Evolutionary conservation across 2,888 invertebrate genomes (phyloP).

Genomic region (Eupeodes latifasciatus): DNA sequence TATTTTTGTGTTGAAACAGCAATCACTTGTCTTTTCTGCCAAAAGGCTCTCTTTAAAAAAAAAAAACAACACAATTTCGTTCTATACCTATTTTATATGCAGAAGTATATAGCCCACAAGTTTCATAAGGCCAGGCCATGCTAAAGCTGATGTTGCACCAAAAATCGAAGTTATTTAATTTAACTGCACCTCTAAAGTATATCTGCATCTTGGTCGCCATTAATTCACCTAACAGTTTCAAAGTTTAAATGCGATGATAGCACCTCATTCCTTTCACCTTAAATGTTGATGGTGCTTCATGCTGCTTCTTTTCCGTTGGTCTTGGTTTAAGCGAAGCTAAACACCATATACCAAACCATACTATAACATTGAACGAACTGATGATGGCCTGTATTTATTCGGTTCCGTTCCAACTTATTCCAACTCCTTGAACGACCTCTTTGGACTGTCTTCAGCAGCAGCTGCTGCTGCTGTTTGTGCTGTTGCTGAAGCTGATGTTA

Average conservation of each 20-base stretch:
- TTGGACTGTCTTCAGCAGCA: conserved; percentile 64
- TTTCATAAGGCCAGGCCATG: not conserved
- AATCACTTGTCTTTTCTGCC: conserved; percentile 44
- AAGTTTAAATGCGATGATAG: conserved; percentile 75
- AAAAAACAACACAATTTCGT: not conserved
- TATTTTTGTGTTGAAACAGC: conserved; percentile 18
- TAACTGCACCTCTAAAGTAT: conserved; percentile 74
- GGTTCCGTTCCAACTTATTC: conserved; percentile 9
- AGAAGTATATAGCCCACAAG: not conserved
- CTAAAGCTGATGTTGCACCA: not conserved
- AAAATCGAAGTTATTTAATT: conserved; percentile 75
- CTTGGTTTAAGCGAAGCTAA: conserved; percentile 49
- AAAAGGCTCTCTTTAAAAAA: not conserved
- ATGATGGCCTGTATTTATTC: not conserved
- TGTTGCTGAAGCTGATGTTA: conserved; percentile 35
- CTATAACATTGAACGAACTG: too few relatives aligned
- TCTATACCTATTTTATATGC: not conserved
- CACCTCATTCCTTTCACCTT: conserved; percentile 73
- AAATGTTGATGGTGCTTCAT: conserved; percentile 34
- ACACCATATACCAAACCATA: conserved; percentile 8
- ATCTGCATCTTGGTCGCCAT: conserved; percentile 76
- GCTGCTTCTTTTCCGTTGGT: conserved; percentile 2
- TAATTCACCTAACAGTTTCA: conserved; percentile 73
- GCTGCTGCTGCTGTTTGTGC: conserved; percentile 37
- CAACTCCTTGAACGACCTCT: conserved; percentile 68